phyloP scores from a whole-genome alignment of 2,797 vertebrate species.

The Poliocrania exsul region DNA sequence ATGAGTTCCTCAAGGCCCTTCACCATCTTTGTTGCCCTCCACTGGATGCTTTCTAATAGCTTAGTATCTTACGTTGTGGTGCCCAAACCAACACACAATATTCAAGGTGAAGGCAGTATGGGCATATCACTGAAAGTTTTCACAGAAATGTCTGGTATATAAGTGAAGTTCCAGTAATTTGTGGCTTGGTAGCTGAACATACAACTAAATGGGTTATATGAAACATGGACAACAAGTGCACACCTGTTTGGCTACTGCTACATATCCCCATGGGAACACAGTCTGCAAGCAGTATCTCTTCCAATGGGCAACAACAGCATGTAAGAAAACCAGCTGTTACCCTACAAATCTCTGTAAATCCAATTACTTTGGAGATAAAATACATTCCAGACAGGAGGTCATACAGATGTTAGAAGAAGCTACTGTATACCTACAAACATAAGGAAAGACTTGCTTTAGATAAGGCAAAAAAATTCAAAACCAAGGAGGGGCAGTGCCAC shows the following conservation, averaged over 20 bases:
- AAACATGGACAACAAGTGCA: not conserved
- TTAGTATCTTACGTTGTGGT: not conserved
- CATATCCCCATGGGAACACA: not conserved
- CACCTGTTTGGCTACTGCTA: not conserved
- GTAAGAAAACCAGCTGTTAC: not conserved
- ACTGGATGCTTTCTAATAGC: not conserved
- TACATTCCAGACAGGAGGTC: not conserved
- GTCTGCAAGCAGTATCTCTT: not conserved
- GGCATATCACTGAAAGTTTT: not conserved
- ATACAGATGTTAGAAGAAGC: not conserved
- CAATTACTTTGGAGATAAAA: not conserved
- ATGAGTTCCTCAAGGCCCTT: not conserved
- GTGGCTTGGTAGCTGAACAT: not conserved
- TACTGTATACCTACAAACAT: fast-evolving
- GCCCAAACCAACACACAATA: not conserved
- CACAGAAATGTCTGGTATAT: not conserved
- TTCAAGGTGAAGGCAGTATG: not conserved
- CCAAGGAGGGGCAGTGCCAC: not conserved
- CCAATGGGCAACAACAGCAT: not conserved
- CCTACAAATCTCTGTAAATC: not conserved
- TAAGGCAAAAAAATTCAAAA: not conserved
- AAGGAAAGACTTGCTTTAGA: not conserved
- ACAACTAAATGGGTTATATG: not conserved
- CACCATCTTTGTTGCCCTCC: not conserved
- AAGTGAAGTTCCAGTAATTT: not conserved